Conservation (phyloP, 1,140 invertebrate species). For the Bilobella aurantiaca region DNA sequence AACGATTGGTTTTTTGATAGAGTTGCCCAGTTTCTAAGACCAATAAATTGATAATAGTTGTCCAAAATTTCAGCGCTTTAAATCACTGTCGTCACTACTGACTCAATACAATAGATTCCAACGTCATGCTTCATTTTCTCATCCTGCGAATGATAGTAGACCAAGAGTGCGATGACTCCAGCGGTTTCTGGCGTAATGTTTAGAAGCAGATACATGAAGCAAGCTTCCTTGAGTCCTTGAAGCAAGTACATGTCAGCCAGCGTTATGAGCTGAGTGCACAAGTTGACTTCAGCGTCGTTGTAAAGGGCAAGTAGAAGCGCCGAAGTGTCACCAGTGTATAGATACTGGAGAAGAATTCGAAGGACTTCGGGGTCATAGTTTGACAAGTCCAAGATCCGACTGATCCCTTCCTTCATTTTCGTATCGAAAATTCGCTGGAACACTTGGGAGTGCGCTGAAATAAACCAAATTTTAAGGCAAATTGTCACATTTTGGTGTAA, state of each 20-base stretch:
- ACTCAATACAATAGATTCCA: not conserved
- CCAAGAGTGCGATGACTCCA: not conserved
- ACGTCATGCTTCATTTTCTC: not conserved
- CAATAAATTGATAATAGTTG: no score
- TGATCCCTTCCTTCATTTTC: not conserved
- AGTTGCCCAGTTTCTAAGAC: slow-evolving; percentile 47
- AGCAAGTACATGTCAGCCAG: not conserved
- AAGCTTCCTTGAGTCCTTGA: not conserved
- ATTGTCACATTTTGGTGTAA: not conserved
- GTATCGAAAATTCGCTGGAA: not conserved
- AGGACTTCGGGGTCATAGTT: not conserved
- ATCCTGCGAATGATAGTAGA: not conserved
- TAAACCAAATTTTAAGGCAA: not conserved
- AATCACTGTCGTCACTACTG: no score
- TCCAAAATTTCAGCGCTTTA: no score
- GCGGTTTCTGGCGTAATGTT: not conserved
- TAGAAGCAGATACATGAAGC: not conserved
- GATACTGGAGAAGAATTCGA: not conserved
- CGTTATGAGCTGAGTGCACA: not conserved
- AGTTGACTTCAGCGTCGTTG: not conserved
- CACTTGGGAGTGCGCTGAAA: not conserved
- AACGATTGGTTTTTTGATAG: slow-evolving; percentile 44
- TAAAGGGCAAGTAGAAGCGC: not conserved
- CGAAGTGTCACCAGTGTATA: not conserved
- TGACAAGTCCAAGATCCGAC: not conserved